Conservation (phyloP, 2,113 vertebrate species). For the Boleophthalmus pectinirostris region DNA sequence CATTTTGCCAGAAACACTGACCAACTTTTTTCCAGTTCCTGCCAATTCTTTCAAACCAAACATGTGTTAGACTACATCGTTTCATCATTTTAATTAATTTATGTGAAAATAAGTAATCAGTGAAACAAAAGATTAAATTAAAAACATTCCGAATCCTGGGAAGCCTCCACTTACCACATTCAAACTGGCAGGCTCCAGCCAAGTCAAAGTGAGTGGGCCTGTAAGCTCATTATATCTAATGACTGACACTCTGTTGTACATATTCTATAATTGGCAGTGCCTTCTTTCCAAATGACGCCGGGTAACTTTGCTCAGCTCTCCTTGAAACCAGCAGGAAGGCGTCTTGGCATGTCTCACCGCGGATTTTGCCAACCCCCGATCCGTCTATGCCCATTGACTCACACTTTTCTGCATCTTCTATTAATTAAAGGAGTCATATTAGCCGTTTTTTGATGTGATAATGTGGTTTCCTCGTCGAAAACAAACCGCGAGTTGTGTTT, state of each 20-base stretch:
- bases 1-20: background rate
- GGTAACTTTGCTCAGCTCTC: conserved; percentile 14
- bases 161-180: background rate
- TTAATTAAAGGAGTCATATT: background rate
- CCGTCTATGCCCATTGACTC: background rate
- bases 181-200: background rate
- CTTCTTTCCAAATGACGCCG: background rate
- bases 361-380: background rate
- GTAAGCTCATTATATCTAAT: conserved; percentile 17
- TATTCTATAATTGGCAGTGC: conserved; percentile 15
- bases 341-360: conserved; percentile 7
- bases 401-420: background rate
- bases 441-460: background rate
- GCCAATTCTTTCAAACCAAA: background rate
- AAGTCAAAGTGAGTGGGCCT: conserved; percentile 11
- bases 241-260: conserved; percentile 18
- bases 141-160: background rate
- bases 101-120: background rate
- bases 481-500: too few species aligned
- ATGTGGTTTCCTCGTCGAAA: too few species aligned
- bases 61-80: background rate
- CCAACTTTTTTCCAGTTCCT: background rate
- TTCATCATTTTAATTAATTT: conserved; percentile 1
- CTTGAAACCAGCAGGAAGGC: conserved; percentile 14
- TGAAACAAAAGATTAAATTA: conserved; percentile 2